Percentiles rank a stretch among this genome's conserved stretches.
phyloP scores from a whole-genome alignment of 2,113 vertebrate species.

The Poeciliopsis prolifica region DNA sequence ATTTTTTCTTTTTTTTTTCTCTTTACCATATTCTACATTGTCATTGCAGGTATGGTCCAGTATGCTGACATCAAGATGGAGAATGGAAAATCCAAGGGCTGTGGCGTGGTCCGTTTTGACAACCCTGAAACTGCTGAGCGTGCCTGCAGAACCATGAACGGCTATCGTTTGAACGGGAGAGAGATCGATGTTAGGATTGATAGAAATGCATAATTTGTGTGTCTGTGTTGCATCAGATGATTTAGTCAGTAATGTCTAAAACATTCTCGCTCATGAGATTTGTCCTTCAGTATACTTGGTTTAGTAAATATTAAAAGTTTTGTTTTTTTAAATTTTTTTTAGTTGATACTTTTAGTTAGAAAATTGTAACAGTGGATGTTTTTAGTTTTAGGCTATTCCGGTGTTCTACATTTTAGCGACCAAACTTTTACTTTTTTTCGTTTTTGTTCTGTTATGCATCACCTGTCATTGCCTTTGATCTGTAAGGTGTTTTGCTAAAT shows the following conservation, averaged over 20 bases:
- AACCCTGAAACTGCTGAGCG: constrained; percentile 92
- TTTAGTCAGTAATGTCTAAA: constrained; percentile 41
- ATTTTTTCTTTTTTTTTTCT: too few species aligned
- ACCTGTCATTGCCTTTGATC: constrained; percentile 63
- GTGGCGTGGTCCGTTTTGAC: constrained; percentile 95
- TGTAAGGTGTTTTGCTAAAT: constrained; percentile 81
- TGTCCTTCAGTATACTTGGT: constrained; percentile 36
- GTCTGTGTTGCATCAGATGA: constrained; percentile 16
- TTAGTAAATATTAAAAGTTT: constrained; percentile 54
- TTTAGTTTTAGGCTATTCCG: constrained; percentile 56
- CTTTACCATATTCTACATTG: neutral
- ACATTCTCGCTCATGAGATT: constrained; percentile 26
- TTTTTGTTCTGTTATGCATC: constrained; percentile 43
- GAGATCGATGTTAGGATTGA: constrained; percentile 98
- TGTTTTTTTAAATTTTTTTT: neutral
- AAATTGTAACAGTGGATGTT: constrained; percentile 56
- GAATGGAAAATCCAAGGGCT: constrained; percentile 98
- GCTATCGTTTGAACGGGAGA: constrained; percentile 90
- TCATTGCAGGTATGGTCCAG: constrained; percentile 88
- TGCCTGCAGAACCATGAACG: constrained; percentile 96
- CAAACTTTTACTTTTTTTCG: constrained; percentile 68
- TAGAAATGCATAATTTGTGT: constrained; percentile 87
- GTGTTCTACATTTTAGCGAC: constrained; percentile 72
- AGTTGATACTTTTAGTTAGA: constrained; percentile 57
- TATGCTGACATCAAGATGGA: constrained; percentile 99